Evolutionary conservation across 2,797 vertebrate species (phyloP), one percentile per base, ranked within the genome.

Genomic region (Pangasius krempfi): DNA sequence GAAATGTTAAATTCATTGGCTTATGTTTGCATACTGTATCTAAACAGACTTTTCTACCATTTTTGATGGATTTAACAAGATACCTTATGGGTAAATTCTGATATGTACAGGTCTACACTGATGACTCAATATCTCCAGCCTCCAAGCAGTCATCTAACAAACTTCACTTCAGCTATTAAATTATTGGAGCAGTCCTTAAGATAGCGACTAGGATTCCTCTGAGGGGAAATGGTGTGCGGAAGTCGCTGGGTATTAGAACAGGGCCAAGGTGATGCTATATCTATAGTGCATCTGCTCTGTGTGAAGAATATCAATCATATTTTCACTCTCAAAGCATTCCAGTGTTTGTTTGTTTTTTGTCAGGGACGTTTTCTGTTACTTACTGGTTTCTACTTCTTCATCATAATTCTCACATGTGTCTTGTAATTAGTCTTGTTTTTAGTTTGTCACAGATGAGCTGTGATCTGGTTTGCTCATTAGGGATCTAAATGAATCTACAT

Each of bases 91-190:
- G 62, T 30, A 84, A 84, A 84, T 50, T 83, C 60, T n/a, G 25
- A 84, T 16, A 66, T 14, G 18, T 10, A 50, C 60, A 66, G 82
- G 82, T 84, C 66, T 72, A 37, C 50, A 72, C 9, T 72, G 64
- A 85, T 70, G 66, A 85, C 66, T 85, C 50, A 72, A 58, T 54
- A 73, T 73, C 50, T 85, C 66, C 68, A 40, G 68, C 84, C 68
- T 85, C 84, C 50, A 58, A 58, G 84, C 84, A 58, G 50, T 72
- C 84, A 72, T 85, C 84, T 56, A 85, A 85, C 66, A 83, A 83
- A 62, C 58, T 83, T 40, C 10, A 58, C 84, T 73, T 85, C 68
- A 56, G 30, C 84, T 56, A 85, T 85, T 85, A 85, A 72, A 85
- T 73, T 73, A 73, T 56, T 25, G 12, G 66, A 85, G 18, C 50